phyloP scores from a whole-genome alignment of 2,888 invertebrate species.

The Drosophila neonasuta region DNA sequence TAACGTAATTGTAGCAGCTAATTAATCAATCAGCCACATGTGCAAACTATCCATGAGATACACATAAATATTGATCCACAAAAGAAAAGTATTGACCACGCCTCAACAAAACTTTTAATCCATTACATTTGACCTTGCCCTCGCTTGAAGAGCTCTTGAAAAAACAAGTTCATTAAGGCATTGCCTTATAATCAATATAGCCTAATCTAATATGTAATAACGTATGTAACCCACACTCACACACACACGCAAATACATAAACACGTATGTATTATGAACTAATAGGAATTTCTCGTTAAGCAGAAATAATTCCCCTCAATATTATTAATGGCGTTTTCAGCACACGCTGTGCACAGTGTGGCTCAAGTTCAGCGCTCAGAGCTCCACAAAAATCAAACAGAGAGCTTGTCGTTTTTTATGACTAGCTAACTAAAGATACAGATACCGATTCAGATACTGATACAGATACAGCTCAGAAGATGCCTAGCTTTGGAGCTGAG shows the following conservation, averaged over 20 bases:
- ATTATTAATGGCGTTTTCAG: constrained; percentile 54
- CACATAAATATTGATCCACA: constrained; percentile 12
- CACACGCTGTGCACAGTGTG: constrained; percentile 59
- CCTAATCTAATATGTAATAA: constrained; percentile 61
- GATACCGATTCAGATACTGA: constrained; percentile 29
- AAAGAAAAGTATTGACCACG: neutral
- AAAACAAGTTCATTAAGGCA: constrained; percentile 59
- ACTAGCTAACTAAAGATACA: constrained; percentile 27
- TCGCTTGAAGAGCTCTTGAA: constrained; percentile 3
- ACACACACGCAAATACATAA: neutral
- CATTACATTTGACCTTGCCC: constrained; percentile 57
- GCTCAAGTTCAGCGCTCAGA: constrained; percentile 31
- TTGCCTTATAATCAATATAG: constrained; percentile 47
- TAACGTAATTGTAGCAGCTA: constrained; percentile 34
- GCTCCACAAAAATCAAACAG: constrained; percentile 30
- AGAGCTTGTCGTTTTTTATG: constrained; percentile 42
- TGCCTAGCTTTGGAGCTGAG: constrained; percentile 9
- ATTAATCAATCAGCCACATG: constrained; percentile 50
- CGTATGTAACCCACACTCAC: constrained; percentile 46
- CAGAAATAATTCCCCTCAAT: constrained; percentile 23
- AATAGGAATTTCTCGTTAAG: constrained; percentile 31
- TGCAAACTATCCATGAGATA: constrained; percentile 39
- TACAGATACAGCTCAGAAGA: constrained; percentile 27
- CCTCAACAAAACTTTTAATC: constrained; percentile 22
- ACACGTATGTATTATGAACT: neutral